A percentile compares a stretch with the other conserved stretches of the same genome.
phyloP scores from a whole-genome alignment of 2,797 vertebrate species.

The Rhinoraja longicauda region DNA sequence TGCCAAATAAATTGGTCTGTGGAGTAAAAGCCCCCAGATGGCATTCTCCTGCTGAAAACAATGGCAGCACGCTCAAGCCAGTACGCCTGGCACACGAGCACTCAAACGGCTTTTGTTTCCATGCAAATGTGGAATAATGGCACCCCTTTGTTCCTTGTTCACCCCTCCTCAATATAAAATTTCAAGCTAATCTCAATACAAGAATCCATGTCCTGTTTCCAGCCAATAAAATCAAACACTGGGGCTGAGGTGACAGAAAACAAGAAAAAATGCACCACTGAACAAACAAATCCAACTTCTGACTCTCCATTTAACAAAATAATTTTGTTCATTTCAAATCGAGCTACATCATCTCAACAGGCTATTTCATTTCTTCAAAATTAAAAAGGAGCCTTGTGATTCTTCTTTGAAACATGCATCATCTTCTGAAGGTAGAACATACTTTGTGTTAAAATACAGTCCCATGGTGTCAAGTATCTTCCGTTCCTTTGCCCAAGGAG shows the following conservation, averaged over 20 bases:
- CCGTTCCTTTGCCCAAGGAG: background rate
- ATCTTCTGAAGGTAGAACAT: background rate
- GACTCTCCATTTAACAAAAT: background rate
- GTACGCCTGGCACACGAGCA: slow-evolving; percentile 32
- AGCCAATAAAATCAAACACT: background rate
- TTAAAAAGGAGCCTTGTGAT: background rate
- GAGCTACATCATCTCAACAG: background rate
- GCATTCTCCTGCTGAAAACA: slow-evolving; percentile 36
- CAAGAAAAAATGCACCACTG: background rate
- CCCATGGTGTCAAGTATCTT: background rate
- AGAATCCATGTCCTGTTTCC: background rate
- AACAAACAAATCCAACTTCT: background rate
- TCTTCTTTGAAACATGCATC: background rate
- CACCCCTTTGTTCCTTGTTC: slow-evolving; percentile 18
- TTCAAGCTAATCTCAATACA: slow-evolving; percentile 2
- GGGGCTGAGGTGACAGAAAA: background rate
- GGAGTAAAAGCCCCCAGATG: slow-evolving; percentile 45
- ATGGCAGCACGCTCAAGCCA: slow-evolving; percentile 4
- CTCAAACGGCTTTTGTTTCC: slow-evolving; percentile 21
- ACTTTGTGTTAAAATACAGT: background rate
- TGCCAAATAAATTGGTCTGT: slow-evolving; percentile 40
- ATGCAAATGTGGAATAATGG: slow-evolving; percentile 20
- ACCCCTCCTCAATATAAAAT: slow-evolving; percentile 7
- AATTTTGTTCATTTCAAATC: background rate
- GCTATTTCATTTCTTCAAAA: background rate